Conservation (phyloP, 2,797 vertebrate species). For the Meriones psammophilus region DNA sequence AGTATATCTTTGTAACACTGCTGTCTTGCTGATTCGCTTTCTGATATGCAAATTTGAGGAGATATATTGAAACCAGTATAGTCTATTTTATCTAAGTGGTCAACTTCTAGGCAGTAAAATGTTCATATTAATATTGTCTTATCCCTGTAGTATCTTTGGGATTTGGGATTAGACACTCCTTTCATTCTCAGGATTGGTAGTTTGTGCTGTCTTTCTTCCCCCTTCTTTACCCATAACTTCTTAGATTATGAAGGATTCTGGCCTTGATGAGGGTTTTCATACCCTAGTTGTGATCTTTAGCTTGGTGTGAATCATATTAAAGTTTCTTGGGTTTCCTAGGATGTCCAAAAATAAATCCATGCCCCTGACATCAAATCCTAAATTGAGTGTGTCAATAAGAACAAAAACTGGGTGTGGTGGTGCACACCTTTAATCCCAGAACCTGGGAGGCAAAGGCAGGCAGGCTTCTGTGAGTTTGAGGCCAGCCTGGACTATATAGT, state of each 20-base stretch:
- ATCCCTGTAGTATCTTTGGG: neutral
- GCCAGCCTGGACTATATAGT: neutral
- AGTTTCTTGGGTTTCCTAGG: constrained; percentile 10
- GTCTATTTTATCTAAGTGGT: neutral
- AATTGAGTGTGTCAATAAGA: neutral
- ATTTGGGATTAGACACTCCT: constrained; percentile 3
- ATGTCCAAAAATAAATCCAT: neutral
- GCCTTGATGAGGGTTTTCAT: neutral
- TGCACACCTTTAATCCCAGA: neutral
- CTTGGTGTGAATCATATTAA: neutral
- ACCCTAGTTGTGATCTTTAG: neutral
- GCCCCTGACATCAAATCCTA: neutral
- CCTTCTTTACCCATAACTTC: neutral
- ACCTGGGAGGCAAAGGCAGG: no score
- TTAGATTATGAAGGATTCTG: neutral
- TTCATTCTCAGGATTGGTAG: neutral
- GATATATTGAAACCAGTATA: neutral
- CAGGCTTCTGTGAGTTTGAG: neutral
- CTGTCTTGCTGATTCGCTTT: neutral
- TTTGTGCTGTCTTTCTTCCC: neutral
- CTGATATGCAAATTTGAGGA: neutral
- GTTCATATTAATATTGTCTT: neutral
- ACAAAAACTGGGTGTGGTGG: neutral
- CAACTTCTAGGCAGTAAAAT: neutral
- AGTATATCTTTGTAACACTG: neutral